These are phyloP conservation scores for Fregetta grallaria DNA, from an alignment of 2,113 vertebrate genomes.

Conservation along the genomic window DNA sequence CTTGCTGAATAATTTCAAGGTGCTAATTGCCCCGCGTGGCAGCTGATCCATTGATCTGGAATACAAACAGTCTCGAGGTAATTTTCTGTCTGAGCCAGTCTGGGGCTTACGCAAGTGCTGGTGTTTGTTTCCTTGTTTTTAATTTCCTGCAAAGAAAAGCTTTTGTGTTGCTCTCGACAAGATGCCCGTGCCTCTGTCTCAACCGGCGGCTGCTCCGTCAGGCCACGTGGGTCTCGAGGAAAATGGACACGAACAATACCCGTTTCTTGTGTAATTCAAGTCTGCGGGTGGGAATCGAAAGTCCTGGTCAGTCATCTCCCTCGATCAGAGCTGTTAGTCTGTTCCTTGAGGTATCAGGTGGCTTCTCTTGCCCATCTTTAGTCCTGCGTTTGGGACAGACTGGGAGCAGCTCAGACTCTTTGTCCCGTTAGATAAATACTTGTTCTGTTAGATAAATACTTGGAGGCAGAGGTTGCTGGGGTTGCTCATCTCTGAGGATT, in stretches of 20 bases:
- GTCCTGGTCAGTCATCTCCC: neutral
- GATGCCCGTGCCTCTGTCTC: neutral
- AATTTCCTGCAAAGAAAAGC: slow-evolving; percentile 54
- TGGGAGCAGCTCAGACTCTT: neutral
- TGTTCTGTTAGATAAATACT: neutral
- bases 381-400: neutral
- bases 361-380: neutral
- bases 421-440: neutral
- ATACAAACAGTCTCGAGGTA: slow-evolving; percentile 39
- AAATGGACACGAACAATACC: neutral
- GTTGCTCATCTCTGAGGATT: neutral
- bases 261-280: neutral
- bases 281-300: neutral
- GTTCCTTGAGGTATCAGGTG: neutral
- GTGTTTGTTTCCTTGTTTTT: slow-evolving; percentile 47
- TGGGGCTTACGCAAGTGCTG: slow-evolving; percentile 5
- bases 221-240: neutral
- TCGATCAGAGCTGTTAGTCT: neutral
- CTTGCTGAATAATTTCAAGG: slow-evolving; percentile 13
- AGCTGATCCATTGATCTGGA: slow-evolving; percentile 46
- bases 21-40: neutral
- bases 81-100: slow-evolving; percentile 38
- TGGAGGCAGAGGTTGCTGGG: neutral
- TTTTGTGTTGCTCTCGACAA: slow-evolving; percentile 18
- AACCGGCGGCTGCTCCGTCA: neutral